phyloP scores from a whole-genome alignment of 2,797 vertebrate species.

The Enteromius paludinosus region DNA sequence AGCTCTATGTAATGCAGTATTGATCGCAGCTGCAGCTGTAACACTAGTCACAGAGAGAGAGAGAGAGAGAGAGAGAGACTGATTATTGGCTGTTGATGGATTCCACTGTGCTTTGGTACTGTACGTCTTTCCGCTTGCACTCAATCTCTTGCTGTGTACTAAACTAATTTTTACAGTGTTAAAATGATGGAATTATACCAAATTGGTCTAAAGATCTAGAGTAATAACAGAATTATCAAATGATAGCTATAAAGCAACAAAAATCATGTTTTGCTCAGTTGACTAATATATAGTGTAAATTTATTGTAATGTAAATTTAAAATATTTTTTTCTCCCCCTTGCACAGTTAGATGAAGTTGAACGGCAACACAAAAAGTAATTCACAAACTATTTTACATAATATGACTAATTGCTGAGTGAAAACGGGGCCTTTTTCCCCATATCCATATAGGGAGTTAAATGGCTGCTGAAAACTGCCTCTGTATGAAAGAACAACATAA shows the following conservation, averaged over 20 bases:
- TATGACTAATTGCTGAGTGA: neutral
- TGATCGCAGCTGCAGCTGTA: slow-evolving; percentile 79
- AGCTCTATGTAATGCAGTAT: slow-evolving; percentile 86
- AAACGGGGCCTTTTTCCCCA: neutral
- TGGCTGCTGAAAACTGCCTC: neutral
- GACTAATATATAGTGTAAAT: neutral
- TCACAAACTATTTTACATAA: slow-evolving; percentile 8
- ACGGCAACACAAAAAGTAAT: neutral
- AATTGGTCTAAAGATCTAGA: neutral
- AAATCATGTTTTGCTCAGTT: neutral
- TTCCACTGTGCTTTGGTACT: slow-evolving; percentile 63
- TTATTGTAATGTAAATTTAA: neutral
- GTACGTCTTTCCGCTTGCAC: slow-evolving; percentile 29
- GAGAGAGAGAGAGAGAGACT: slow-evolving; percentile 21
- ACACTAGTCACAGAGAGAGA: slow-evolving; percentile 65
- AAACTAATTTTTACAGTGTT: slow-evolving; percentile 1
- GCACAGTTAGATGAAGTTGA: neutral
- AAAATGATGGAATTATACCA: neutral
- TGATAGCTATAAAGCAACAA: neutral
- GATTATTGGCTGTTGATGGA: slow-evolving; percentile 56
- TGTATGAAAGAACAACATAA: neutral
- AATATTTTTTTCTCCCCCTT: neutral
- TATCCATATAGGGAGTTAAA: neutral
- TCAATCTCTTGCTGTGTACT: slow-evolving; percentile 7
- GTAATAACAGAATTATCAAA: neutral